Conservation (phyloP, 2,113 vertebrate genomes). For the Fregata magnificens region DNA sequence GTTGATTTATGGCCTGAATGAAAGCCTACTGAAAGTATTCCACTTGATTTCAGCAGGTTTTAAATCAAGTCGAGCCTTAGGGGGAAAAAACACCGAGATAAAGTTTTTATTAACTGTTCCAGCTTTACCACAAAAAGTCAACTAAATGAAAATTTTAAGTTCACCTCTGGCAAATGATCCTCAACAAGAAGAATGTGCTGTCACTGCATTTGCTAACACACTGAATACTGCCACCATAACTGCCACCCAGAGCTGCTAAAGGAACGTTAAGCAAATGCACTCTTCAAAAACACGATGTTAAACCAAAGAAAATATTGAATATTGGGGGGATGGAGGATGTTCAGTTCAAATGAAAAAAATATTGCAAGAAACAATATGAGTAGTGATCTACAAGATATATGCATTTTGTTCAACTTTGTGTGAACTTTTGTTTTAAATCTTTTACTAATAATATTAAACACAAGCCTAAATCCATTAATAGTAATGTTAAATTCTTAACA, state of each 20-base stretch:
- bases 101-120: slow-evolving; percentile 11
- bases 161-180: not conserved
- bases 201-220: not conserved
- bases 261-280: not conserved
- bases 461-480: not conserved
- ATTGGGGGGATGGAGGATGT: too few species aligned
- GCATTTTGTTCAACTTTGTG: not conserved
- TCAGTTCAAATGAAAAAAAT: not conserved
- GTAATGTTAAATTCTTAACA: not conserved
- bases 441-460: not conserved
- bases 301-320: not conserved
- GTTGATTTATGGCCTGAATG: not conserved
- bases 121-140: not conserved
- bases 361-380: not conserved
- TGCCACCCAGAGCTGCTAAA: not conserved
- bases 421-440: not conserved
- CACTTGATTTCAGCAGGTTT: slow-evolving; percentile 27
- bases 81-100: not conserved
- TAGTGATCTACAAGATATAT: not conserved
- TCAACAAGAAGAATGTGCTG: not conserved
- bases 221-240: not conserved
- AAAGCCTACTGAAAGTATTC: not conserved
- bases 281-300: not conserved
- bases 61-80: slow-evolving; percentile 17
- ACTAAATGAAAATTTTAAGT: not conserved